These are phyloP conservation scores for Parthenolecanium corni DNA, from an alignment of 2,888 invertebrate genomes.

Conservation along the genomic window DNA sequence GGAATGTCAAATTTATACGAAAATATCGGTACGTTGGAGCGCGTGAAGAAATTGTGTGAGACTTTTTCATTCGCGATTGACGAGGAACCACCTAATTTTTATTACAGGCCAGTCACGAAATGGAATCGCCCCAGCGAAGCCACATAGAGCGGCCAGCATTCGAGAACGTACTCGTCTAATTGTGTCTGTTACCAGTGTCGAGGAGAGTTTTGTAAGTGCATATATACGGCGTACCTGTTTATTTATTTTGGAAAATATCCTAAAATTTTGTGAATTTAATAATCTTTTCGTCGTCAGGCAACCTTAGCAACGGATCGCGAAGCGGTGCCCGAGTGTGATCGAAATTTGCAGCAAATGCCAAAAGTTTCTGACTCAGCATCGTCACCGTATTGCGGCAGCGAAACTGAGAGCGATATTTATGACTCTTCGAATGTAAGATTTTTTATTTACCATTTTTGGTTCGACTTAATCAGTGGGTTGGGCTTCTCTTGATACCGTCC, in stretches of 20 bases:
- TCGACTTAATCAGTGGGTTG: background rate
- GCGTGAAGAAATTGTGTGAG: too few species aligned
- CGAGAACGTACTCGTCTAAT: slow-evolving; percentile 41
- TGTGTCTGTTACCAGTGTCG: background rate
- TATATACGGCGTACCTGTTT: too few species aligned
- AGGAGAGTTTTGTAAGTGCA: slow-evolving; percentile 12
- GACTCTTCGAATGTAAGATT: background rate
- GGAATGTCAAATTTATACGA: slow-evolving; percentile 15
- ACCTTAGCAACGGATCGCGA: slow-evolving; percentile 2
- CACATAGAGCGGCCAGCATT: slow-evolving; percentile 76
- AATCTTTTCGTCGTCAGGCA: background rate
- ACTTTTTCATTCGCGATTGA: background rate
- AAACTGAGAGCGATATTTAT: slow-evolving; percentile 64
- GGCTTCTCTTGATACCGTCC: too few species aligned
- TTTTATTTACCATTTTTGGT: background rate
- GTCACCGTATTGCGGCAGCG: slow-evolving; percentile 67
- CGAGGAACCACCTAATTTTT: background rate
- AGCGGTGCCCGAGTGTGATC: slow-evolving; percentile 30
- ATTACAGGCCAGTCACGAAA: slow-evolving; percentile 64
- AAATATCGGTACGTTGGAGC: slow-evolving; percentile 20
- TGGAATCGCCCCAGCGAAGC: slow-evolving; percentile 68
- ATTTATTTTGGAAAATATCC: background rate
- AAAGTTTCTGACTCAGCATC: slow-evolving; percentile 23
- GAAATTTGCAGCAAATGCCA: slow-evolving; percentile 4
- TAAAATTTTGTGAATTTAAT: background rate